Percentiles rank a stretch among this genome's conserved stretches.
These are phyloP conservation scores for Erpornis zantholeuca DNA, from an alignment of 2,113 vertebrate species.

Conservation along the genomic window DNA sequence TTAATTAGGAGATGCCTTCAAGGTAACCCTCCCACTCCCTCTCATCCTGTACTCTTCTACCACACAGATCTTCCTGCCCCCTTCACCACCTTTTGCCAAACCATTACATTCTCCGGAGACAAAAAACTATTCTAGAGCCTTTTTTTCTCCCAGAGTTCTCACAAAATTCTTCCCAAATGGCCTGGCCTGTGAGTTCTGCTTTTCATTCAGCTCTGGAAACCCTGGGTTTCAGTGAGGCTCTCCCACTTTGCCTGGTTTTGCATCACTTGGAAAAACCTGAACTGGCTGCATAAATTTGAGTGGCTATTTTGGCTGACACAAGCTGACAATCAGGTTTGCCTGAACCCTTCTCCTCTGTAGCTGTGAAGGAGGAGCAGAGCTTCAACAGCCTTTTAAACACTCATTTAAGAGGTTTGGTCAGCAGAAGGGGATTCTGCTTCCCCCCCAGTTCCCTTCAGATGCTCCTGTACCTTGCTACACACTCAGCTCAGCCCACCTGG, in stretches of 20 bases:
- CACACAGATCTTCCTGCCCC: fast-evolving
- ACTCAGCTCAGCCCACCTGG: background rate
- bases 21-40: background rate
- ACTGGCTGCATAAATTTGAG: background rate
- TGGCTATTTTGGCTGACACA: background rate
- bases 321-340: background rate
- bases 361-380: background rate
- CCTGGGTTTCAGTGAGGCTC: background rate
- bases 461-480: background rate
- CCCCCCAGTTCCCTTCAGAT: background rate
- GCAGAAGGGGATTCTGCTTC: background rate
- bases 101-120: background rate
- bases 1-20: background rate
- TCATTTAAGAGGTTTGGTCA: background rate
- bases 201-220: background rate
- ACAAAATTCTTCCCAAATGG: background rate
- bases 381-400: background rate
- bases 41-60: background rate
- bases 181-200: background rate
- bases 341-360: background rate
- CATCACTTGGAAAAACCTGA: background rate
- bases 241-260: background rate
- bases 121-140: background rate
- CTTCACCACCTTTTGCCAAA: background rate
- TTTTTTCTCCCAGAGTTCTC: background rate